A percentile compares a stretch with the other conserved stretches of the same genome.
These are phyloP conservation scores for Gobio occitaniae DNA, from an alignment of 2,797 vertebrate genomes.

Conservation along the genomic window DNA sequence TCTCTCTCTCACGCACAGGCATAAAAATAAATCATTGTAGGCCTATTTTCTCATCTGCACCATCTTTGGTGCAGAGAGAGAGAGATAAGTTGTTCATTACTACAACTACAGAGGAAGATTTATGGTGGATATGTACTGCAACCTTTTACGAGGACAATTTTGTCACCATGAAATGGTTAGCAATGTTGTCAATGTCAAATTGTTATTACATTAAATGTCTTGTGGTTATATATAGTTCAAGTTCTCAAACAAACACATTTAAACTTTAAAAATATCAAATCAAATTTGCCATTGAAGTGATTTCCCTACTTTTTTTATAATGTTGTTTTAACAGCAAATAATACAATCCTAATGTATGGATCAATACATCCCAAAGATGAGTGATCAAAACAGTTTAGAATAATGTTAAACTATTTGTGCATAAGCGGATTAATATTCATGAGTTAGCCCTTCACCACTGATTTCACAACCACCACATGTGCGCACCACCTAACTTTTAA, in stretches of 20 bases:
- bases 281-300: not conserved
- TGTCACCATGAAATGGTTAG: not conserved
- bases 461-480: conserved; percentile 8
- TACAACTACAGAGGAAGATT: not conserved
- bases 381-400: not conserved
- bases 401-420: not conserved
- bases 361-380: not conserved
- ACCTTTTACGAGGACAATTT: not conserved
- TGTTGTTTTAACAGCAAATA: not conserved
- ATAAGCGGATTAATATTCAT: not conserved
- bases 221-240: no score
- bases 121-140: not conserved
- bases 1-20: conserved; percentile 49
- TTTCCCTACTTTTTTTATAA: not conserved
- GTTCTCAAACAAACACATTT: no score
- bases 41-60: conserved; percentile 51
- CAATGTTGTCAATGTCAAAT: not conserved
- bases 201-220: not conserved
- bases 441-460: not conserved
- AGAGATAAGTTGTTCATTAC: not conserved
- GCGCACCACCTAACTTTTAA: conserved; percentile 6
- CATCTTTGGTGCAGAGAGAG: conserved; percentile 3
- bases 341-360: not conserved
- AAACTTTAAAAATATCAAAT: not conserved
- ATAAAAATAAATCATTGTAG: conserved; percentile 51